These are phyloP conservation scores for Rafetus swinhoei DNA, from an alignment of 2,113 vertebrate genomes.

Conservation along the genomic window DNA sequence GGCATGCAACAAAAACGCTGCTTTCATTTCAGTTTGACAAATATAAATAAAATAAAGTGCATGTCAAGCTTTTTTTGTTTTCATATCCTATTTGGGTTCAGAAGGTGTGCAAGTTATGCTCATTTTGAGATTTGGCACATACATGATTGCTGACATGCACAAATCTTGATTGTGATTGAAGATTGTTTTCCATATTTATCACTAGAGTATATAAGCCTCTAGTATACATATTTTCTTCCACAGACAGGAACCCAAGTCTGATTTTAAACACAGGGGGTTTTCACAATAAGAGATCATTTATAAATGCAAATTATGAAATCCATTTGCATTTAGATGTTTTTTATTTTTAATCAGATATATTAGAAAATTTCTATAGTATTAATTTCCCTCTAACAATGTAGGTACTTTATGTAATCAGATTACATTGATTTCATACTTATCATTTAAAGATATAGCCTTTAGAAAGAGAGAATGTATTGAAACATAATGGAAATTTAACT, in stretches of 20 bases:
- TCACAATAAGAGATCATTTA: neutral
- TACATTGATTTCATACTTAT: neutral
- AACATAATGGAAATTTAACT: neutral
- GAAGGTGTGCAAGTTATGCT: rapidly evolving
- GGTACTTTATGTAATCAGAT: neutral
- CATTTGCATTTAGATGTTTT: conserved; percentile 7
- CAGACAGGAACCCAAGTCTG: neutral
- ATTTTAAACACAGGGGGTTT: neutral
- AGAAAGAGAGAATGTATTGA: neutral
- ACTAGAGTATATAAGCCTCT: neutral
- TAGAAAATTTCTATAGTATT: neutral
- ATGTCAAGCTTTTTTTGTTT: neutral
- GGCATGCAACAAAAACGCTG: neutral
- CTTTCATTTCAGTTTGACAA: neutral
- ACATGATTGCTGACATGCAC: neutral
- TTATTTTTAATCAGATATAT: neutral
- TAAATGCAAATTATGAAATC: neutral
- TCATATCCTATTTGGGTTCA: neutral
- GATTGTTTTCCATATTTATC: rapidly evolving
- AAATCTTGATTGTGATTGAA: neutral
- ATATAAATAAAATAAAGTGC: neutral
- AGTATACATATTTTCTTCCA: neutral
- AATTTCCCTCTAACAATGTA: neutral
- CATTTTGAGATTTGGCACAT: neutral
- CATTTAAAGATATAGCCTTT: neutral